These are phyloP conservation scores for Isichthys henryi DNA, from an alignment of 2,113 vertebrate genomes.

Conservation along the genomic window DNA sequence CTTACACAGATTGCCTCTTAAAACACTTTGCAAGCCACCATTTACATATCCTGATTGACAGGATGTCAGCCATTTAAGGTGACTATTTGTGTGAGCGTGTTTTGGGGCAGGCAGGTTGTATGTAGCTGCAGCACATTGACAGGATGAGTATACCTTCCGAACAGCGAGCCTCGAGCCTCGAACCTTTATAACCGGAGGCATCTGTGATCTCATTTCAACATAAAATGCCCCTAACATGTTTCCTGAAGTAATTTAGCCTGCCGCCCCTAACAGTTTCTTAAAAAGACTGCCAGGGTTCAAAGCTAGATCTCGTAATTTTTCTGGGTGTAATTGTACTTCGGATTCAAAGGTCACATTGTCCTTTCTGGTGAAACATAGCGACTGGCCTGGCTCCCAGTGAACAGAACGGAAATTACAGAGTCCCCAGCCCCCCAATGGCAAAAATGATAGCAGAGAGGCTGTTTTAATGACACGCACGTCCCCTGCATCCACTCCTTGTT, in stretches of 20 bases:
- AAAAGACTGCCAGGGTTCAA: background rate
- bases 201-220: background rate
- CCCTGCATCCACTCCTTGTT: background rate
- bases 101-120: background rate
- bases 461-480: background rate
- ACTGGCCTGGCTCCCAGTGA: background rate
- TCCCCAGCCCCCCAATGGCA: background rate
- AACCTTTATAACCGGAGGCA: background rate
- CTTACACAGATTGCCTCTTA: conserved; percentile 4
- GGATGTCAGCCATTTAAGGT: background rate
- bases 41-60: conserved; percentile 12
- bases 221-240: background rate
- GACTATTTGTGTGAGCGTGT: background rate
- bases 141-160: too few species aligned
- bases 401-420: background rate
- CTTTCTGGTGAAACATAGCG: background rate
- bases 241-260: background rate
- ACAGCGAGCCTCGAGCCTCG: too few species aligned
- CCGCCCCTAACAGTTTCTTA: background rate
- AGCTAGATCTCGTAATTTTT: background rate
- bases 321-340: background rate
- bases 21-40: conserved; percentile 10
- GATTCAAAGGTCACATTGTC: conserved; percentile 14
- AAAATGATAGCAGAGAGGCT: background rate
- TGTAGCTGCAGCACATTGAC: background rate